A percentile compares a stretch with the other conserved stretches of the same genome.
Conservation (phyloP, 2,113 vertebrate species). For the Furnarius figulus region DNA sequence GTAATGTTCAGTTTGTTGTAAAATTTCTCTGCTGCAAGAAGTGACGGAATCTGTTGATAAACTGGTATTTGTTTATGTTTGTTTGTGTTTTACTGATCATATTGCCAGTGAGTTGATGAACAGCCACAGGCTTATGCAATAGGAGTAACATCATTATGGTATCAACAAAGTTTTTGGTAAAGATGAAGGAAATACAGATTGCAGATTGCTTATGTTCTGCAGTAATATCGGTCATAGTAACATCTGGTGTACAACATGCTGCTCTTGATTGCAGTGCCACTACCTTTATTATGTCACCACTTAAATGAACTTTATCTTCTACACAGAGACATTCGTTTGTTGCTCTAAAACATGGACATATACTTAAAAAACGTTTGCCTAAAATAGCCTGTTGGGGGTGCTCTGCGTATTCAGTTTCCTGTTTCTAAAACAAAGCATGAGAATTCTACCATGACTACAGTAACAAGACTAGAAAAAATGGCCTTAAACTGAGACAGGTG, state of each 20-base stretch:
- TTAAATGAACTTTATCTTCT: not conserved
- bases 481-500: rapidly evolving
- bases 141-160: not conserved
- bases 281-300: not conserved
- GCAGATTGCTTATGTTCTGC: not conserved
- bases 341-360: not conserved
- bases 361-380: not conserved
- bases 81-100: not conserved
- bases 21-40: not conserved
- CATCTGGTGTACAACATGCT: not conserved
- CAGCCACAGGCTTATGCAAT: not conserved
- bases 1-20: not conserved
- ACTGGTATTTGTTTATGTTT: not conserved
- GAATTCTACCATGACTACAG: not conserved
- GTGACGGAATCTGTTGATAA: not conserved
- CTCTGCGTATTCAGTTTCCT: not conserved
- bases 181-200: not conserved
- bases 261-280: not conserved
- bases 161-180: not conserved
- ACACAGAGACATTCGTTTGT: not conserved
- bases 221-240: not conserved
- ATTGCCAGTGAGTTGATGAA: not conserved
- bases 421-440: not conserved
- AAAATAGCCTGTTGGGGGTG: rapidly evolving
- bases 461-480: not conserved